Evolutionary conservation across 1,140 invertebrate species (phyloP).

Genomic region (Drosophila nebulosa): DNA sequence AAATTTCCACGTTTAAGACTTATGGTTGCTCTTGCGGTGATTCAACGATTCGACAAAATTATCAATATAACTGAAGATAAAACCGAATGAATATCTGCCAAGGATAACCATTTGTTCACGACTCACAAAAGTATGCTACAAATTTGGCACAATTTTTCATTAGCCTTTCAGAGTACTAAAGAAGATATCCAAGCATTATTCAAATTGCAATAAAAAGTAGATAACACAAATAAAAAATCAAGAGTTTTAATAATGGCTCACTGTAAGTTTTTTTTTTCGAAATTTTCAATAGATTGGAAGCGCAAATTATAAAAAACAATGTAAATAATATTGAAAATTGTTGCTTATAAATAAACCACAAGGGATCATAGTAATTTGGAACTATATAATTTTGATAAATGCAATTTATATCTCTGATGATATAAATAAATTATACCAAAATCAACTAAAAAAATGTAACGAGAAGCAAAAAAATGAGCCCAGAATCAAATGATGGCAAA

Average conservation of each 20-base stretch:
- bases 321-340: too few species aligned
- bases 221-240: too few species aligned
- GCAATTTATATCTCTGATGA: neutral
- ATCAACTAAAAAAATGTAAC: slow-evolving; percentile 50
- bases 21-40: too few species aligned
- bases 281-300: too few species aligned
- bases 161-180: neutral
- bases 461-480: neutral
- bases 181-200: too few species aligned
- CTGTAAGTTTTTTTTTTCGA: too few species aligned
- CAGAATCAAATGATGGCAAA: neutral
- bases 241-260: too few species aligned
- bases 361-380: neutral
- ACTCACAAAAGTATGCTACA: neutral
- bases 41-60: too few species aligned
- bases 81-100: neutral
- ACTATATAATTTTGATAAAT: neutral
- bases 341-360: too few species aligned
- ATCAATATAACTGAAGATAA: neutral
- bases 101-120: neutral
- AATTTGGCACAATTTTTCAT: neutral
- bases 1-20: too few species aligned
- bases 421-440: slow-evolving; percentile 75
- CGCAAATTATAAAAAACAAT: too few species aligned
- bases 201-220: too few species aligned